phyloP scores from a whole-genome alignment of 92 coral and sea anemone genomes.

The Zoanthus gigantus region DNA sequence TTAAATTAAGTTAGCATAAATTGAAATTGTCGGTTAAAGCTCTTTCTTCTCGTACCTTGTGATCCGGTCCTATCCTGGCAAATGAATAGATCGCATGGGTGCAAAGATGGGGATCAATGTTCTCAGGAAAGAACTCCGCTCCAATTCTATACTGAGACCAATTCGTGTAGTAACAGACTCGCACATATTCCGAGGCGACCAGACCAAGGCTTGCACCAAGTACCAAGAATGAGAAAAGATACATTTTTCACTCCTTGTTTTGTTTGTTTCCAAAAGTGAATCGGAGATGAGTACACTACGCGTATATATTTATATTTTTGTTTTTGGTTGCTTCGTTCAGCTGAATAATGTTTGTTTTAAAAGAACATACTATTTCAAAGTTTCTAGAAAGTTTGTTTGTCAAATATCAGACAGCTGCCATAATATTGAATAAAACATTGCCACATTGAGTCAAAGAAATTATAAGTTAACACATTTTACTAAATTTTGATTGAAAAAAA shows the following conservation, averaged over 20 bases:
- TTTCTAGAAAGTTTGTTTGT: neutral
- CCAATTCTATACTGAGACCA: constrained; percentile 88
- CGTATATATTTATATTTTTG: neutral
- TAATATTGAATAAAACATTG: neutral
- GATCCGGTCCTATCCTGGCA: constrained; percentile 67
- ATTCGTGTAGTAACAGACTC: constrained; percentile 84
- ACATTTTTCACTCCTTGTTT: neutral
- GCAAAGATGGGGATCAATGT: constrained; percentile 79
- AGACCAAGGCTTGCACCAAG: constrained; percentile 55
- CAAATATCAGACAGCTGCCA: neutral
- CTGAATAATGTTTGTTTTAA: constrained; percentile 17
- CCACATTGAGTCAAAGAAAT: neutral
- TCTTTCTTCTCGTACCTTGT: neutral
- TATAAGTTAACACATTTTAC: neutral
- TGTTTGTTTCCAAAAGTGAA: neutral
- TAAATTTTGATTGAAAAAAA: neutral
- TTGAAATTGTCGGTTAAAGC: too few species aligned
- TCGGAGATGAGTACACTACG: neutral
- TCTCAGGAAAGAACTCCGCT: constrained; percentile 75
- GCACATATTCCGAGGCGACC: constrained; percentile 65
- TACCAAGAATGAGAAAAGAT: constrained; percentile 33
- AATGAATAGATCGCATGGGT: constrained; percentile 77
- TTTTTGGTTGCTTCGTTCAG: neutral
- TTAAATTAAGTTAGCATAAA: too few species aligned
- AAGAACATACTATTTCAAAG: neutral